Percentiles rank a stretch among this genome's conserved stretches.
Conservation (phyloP, 1,140 invertebrate genomes). For the Episyrphus balteatus region DNA sequence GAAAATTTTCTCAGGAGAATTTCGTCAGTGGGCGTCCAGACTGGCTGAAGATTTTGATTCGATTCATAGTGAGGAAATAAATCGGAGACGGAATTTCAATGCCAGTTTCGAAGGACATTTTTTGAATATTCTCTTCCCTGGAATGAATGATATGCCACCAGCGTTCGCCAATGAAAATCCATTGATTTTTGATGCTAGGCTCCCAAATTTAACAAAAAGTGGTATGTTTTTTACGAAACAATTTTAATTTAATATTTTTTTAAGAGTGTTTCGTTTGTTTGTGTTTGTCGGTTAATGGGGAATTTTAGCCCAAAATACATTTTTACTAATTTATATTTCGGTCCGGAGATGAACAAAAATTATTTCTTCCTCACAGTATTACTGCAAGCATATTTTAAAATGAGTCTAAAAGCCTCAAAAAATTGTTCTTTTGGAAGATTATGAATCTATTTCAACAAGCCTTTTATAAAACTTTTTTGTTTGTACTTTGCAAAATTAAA, state of each 20-base stretch:
- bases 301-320: too few relatives aligned
- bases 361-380: too few relatives aligned
- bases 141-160: conserved; percentile 75
- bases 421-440: too few relatives aligned
- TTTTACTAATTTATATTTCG: too few relatives aligned
- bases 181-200: conserved; percentile 55
- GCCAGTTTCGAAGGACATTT: conserved; percentile 75
- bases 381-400: too few relatives aligned
- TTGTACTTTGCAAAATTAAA: too few relatives aligned
- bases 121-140: conserved; percentile 72
- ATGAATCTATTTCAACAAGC: too few relatives aligned
- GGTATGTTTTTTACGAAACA: conserved; percentile 3
- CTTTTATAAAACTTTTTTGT: too few relatives aligned
- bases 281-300: neutral
- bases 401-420: too few relatives aligned
- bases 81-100: conserved; percentile 58
- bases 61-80: conserved; percentile 67
- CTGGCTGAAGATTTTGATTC: conserved; percentile 61
- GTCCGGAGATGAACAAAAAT: too few relatives aligned
- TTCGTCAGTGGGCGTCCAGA: conserved; percentile 59
- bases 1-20: conserved; percentile 30
- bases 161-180: conserved; percentile 72
- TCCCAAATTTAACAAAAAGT: conserved; percentile 52
- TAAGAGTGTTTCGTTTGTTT: neutral
- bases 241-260: neutral